phyloP scores from a whole-genome alignment of 2,888 invertebrate genomes.

The Dioctria rufipes region DNA sequence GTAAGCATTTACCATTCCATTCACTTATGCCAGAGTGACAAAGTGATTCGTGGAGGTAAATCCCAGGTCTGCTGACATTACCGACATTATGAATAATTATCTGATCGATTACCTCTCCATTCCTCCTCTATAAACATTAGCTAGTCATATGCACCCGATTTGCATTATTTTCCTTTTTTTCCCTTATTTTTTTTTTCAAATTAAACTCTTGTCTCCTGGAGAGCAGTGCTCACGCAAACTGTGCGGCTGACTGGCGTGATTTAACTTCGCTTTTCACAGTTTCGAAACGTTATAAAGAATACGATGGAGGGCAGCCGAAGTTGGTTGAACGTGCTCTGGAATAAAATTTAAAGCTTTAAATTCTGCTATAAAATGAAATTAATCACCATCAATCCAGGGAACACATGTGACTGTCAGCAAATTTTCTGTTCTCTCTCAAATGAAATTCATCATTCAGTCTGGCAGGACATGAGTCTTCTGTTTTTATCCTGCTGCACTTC shows the following conservation, averaged over 20 bases:
- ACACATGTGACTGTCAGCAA: slow-evolving; percentile 59
- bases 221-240: slow-evolving; percentile 16
- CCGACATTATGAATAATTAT: slow-evolving; percentile 50
- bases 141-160: slow-evolving; percentile 22
- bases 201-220: not conserved
- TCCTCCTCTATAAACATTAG: slow-evolving; percentile 1
- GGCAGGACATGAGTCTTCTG: slow-evolving; percentile 56
- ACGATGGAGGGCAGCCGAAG: not conserved
- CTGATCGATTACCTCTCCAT: slow-evolving; percentile 50
- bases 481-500: slow-evolving; percentile 37
- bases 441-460: slow-evolving; percentile 58
- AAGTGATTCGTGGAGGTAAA: slow-evolving; percentile 41
- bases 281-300: slow-evolving; percentile 16
- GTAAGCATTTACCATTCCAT: not conserved
- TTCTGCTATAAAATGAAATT: slow-evolving; percentile 54
- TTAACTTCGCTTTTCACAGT: slow-evolving; percentile 3
- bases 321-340: slow-evolving; percentile 20
- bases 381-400: slow-evolving; percentile 55
- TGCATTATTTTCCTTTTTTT: not conserved
- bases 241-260: slow-evolving; percentile 21
- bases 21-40: slow-evolving; percentile 23
- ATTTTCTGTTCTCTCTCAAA: slow-evolving; percentile 54
- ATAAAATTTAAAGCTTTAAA: slow-evolving; percentile 40
- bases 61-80: slow-evolving; percentile 17
- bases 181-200: not conserved